phyloP scores from a whole-genome alignment of 2,113 vertebrate genomes.

The Otus sunia region DNA sequence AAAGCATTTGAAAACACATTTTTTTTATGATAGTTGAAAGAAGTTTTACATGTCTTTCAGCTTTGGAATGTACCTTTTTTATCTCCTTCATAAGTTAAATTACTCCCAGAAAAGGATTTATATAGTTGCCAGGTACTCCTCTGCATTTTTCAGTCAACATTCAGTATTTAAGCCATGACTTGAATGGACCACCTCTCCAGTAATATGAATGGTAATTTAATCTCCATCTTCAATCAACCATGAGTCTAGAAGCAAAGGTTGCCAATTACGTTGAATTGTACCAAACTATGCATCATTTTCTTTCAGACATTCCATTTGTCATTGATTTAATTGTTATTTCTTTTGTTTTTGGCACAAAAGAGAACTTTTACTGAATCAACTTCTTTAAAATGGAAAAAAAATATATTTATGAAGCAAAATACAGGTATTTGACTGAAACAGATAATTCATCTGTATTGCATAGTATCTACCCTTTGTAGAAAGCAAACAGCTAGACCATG shows the following conservation, averaged over 20 bases:
- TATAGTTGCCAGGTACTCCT: background rate
- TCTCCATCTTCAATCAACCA: background rate
- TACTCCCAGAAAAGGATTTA: background rate
- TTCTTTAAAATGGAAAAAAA: background rate
- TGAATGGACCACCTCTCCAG: background rate
- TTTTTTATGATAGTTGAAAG: background rate
- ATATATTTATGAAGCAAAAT: background rate
- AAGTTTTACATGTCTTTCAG: background rate
- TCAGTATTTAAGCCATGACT: background rate
- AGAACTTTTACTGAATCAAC: background rate
- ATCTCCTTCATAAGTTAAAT: background rate
- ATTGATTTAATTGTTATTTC: background rate
- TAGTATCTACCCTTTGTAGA: background rate
- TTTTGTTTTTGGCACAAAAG: background rate
- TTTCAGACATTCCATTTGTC: background rate
- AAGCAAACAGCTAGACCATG: background rate
- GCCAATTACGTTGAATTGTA: background rate
- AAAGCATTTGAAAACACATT: background rate
- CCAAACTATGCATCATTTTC: background rate
- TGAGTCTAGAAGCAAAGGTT: background rate
- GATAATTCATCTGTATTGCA: background rate
- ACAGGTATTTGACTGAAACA: background rate
- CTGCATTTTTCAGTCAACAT: conserved; percentile 18
- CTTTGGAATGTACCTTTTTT: background rate
- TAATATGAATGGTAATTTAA: conserved; percentile 1